These are phyloP conservation scores for Oreocharis arfaki DNA, from an alignment of 2,113 vertebrate genomes.

Conservation along the genomic window DNA sequence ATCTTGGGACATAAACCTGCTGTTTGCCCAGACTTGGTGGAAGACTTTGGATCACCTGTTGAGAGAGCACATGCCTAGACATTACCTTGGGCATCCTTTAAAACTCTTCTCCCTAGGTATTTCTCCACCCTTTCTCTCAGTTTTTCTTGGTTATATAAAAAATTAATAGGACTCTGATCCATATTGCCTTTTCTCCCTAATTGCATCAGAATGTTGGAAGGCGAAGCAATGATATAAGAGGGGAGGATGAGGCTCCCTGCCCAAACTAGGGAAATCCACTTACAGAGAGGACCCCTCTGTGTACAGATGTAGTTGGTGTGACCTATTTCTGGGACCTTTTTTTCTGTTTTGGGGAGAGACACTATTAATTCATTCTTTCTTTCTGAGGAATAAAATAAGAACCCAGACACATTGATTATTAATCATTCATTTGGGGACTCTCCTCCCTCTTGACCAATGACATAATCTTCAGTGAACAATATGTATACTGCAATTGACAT, in stretches of 20 bases:
- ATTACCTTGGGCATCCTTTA: background rate
- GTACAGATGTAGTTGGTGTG: background rate
- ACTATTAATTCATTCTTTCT: constrained; percentile 64
- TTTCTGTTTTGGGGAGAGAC: constrained; percentile 63
- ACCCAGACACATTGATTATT: constrained; percentile 78
- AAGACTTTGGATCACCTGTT: background rate
- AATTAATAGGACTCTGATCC: background rate
- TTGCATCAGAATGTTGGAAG: constrained; percentile 14
- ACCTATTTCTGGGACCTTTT: constrained; percentile 53
- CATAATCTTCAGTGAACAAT: constrained; percentile 65
- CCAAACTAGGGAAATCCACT: constrained; percentile 13
- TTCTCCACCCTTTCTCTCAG: background rate
- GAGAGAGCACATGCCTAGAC: background rate
- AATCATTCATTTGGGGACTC: constrained; percentile 71
- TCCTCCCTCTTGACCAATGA: constrained; percentile 70
- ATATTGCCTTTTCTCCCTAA: constrained; percentile 2
- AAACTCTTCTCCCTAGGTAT: background rate
- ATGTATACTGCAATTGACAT: constrained; percentile 74
- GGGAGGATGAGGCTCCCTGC: background rate
- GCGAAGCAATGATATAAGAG: background rate
- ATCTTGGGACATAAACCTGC: background rate
- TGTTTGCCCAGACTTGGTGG: background rate
- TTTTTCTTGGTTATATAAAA: background rate
- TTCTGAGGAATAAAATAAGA: constrained; percentile 66
- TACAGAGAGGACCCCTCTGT: background rate